Conservation (phyloP, 64 coral and sea anemone genomes). For the Montipora sp. region DNA sequence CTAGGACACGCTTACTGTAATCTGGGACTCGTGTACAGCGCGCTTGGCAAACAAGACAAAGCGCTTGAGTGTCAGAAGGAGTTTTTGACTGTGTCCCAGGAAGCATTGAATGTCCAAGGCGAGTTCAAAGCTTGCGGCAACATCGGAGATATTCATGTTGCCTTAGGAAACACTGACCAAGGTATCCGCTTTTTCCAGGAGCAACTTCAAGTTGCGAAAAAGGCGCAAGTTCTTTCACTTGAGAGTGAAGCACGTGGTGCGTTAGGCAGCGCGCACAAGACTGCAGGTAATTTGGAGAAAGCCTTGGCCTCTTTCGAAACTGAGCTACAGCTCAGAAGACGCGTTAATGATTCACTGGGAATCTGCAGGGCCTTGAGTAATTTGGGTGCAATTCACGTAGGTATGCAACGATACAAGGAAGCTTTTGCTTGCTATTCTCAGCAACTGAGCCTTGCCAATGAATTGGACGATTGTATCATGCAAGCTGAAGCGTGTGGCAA, state of each 20-base stretch:
- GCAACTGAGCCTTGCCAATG: constrained; percentile 78
- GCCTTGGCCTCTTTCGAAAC: constrained; percentile 69
- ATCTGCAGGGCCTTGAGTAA: constrained; percentile 77
- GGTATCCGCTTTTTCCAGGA: constrained; percentile 87
- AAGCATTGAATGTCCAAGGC: constrained; percentile 68
- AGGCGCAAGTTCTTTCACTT: constrained; percentile 61
- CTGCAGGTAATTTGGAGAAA: constrained; percentile 66
- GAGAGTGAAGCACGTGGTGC: constrained; percentile 78
- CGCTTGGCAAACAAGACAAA: constrained; percentile 73
- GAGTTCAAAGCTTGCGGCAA: constrained; percentile 90
- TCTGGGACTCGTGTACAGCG: constrained; percentile 82
- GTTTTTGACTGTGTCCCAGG: constrained; percentile 83
- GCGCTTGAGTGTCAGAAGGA: constrained; percentile 79
- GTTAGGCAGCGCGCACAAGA: constrained; percentile 83
- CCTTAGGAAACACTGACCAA: constrained; percentile 59
- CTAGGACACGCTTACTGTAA: constrained; percentile 87
- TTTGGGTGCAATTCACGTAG: constrained; percentile 63
- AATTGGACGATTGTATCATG: constrained; percentile 66
- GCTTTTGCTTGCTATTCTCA: constrained; percentile 82
- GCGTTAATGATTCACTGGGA: constrained; percentile 45
- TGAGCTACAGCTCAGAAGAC: constrained; percentile 68
- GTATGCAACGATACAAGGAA: constrained; percentile 57
- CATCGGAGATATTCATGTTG: constrained; percentile 90
- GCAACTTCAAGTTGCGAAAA: constrained; percentile 80
- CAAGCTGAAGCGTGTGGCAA: constrained; percentile 80